A percentile compares a stretch with the other conserved stretches of the same genome.
phyloP scores from a whole-genome alignment of 92 coral and sea anemone genomes.

The Phymanthus crucifer region DNA sequence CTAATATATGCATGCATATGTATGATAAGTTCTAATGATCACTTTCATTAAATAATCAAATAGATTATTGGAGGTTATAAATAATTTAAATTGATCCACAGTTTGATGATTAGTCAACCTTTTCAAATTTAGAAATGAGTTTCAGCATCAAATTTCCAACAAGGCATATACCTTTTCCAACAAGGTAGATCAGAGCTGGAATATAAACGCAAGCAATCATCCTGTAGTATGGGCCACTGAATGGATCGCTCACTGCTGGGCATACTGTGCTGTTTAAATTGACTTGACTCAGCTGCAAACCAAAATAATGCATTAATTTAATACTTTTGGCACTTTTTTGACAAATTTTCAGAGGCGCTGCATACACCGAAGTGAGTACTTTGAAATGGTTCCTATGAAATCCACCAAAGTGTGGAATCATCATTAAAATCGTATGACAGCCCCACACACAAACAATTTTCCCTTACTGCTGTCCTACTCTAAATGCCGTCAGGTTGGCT shows the following conservation, averaged over 20 bases:
- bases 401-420: no score
- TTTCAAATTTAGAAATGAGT: constrained; percentile 22
- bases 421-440: no score
- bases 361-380: no score
- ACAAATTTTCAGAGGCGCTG: no score
- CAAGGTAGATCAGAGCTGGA: constrained; percentile 67
- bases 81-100: neutral
- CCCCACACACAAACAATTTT: no score
- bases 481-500: no score
- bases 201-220: constrained; percentile 76
- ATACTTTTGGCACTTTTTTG: neutral
- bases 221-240: constrained; percentile 80
- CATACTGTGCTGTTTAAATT: constrained; percentile 85
- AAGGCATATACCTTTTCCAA: constrained; percentile 68
- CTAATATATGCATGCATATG: neutral
- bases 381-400: no score
- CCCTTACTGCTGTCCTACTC: no score
- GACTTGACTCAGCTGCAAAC: constrained; percentile 67
- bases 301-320: neutral
- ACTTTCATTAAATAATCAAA: neutral
- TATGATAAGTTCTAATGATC: neutral
- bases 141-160: constrained; percentile 50
- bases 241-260: constrained; percentile 93
- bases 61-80: neutral
- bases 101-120: constrained; percentile 1